Percentiles rank a stretch among this genome's conserved stretches.
These are phyloP conservation scores for Nomada lathburiana DNA, from an alignment of 2,888 invertebrate genomes.

Conservation along the genomic window DNA sequence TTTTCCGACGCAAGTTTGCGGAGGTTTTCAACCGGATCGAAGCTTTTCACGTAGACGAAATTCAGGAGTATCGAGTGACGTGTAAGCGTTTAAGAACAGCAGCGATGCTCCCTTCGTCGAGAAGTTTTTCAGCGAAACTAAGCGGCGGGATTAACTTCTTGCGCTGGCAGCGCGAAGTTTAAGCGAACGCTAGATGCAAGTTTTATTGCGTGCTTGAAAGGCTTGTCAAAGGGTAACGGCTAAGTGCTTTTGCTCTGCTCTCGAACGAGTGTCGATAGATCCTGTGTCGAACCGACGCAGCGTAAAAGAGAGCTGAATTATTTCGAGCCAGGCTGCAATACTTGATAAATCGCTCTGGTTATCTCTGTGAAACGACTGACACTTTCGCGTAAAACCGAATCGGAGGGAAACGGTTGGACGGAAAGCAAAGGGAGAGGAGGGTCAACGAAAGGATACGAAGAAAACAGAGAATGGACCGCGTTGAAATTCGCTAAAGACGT, in stretches of 20 bases:
- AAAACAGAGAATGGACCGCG: background rate
- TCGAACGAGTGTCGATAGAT: constrained; percentile 17
- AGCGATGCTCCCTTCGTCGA: constrained; percentile 13
- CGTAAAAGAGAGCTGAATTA: background rate
- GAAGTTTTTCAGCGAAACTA: constrained; percentile 44
- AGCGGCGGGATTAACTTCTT: constrained; percentile 39
- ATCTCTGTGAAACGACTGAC: background rate
- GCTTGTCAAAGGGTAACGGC: constrained; percentile 34
- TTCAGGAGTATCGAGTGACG: constrained; percentile 21
- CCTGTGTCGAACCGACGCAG: background rate
- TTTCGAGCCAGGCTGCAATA: no score
- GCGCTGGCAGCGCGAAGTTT: constrained; percentile 29
- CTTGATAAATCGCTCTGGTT: background rate
- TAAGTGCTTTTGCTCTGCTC: constrained; percentile 15
- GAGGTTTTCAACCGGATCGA: background rate
- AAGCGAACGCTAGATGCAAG: constrained; percentile 45
- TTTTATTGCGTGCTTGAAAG: constrained; percentile 42
- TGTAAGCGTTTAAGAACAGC: constrained; percentile 30
- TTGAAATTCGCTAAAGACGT: constrained; percentile 1
- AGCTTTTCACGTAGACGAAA: background rate
- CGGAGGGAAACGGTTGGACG: background rate
- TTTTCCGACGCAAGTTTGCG: background rate
- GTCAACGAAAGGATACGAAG: background rate
- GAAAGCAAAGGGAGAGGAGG: background rate
- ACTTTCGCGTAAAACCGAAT: background rate